Evolutionary conservation across 2,113 vertebrate species (phyloP), one percentile per base, ranked within the genome.

Genomic region (Poeciliopsis prolifica): DNA sequence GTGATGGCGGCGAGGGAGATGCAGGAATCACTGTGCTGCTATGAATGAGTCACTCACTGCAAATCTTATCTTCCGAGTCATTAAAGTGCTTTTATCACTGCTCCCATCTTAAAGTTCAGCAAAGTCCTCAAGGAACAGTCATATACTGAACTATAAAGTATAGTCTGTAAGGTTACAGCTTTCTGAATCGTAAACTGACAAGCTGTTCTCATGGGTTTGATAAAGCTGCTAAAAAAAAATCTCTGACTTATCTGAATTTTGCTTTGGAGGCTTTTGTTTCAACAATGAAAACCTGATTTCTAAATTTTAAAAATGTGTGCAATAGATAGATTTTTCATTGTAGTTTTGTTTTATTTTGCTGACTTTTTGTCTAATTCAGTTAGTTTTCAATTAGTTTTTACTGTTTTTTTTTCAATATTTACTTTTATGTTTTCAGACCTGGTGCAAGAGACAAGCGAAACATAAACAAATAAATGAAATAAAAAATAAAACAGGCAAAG

Each of bases 41-140:
- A 76, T 22, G 78, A 86, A 86, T 94, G 93, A 94, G 83, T 95
- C 94, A 94, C 80, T 74, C 65, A 30, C 44, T 61, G 66, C 82
- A 84, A 92, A 95, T 95, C 94, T 95, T 95, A 95, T 95, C 95
- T 94, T 1, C 12, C 22, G 63, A 40, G 87, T 88, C 91, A 94
- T 94, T 95, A 95, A 94, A 93, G 61, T 3, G 66, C 51, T 89
- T 94, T 93, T 94, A 94, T 92, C 86, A 11, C 86, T 68, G 87
- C 81, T 68, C 81, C 78, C 89, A 92, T 94, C 92, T 93, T 80
- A 77, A 72, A 82, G 78, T 90, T 90, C 90, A 91, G 83, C 92
- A 91, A 94, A 93, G 90, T 91, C 76, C 83, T 91, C 77, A 89
- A 87, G 74, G 86, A 88, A 83, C 86, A 73, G 84, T 86, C 87